Conservation (phyloP, 1,140 invertebrate genomes). For the Lanistes nyassanus region DNA sequence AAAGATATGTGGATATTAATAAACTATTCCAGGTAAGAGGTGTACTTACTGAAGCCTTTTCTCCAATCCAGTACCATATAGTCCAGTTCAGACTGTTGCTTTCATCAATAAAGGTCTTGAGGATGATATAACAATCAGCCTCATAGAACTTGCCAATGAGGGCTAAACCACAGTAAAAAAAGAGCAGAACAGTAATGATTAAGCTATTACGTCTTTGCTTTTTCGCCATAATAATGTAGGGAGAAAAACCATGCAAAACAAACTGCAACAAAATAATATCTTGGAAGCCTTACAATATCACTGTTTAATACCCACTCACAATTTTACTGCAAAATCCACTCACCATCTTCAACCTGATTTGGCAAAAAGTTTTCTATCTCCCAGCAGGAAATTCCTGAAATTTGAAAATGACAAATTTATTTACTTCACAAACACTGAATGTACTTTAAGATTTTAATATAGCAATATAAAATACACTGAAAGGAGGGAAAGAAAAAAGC, state of each 20-base stretch:
- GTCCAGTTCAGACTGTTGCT: slow-evolving; percentile 89
- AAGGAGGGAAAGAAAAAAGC: too few species aligned
- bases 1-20: too few species aligned
- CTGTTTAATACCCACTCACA: too few species aligned
- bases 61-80: slow-evolving; percentile 99
- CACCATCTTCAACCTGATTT: slow-evolving; percentile 78
- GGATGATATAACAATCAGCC: slow-evolving; percentile 97
- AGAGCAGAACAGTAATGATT: slow-evolving; percentile 26
- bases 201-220: too few species aligned
- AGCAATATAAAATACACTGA: not conserved
- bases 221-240: too few species aligned
- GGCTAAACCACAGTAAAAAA: too few species aligned
- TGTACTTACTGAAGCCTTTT: slow-evolving; percentile 84
- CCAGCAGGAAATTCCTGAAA: slow-evolving; percentile 82
- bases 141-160: slow-evolving; percentile 98
- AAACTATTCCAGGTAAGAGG: too few species aligned
- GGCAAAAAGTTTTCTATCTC: slow-evolving; percentile 99
- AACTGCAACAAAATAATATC: too few species aligned
- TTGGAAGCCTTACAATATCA: too few species aligned
- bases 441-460: too few species aligned
- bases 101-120: slow-evolving; percentile 90
- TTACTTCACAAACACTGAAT: not conserved
- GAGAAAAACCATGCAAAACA: too few species aligned
- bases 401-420: slow-evolving; percentile 19
- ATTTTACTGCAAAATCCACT: slow-evolving; percentile 1